Evolutionary conservation across 2,797 vertebrate species (phyloP).

Genomic region (Galago senegalensis): DNA sequence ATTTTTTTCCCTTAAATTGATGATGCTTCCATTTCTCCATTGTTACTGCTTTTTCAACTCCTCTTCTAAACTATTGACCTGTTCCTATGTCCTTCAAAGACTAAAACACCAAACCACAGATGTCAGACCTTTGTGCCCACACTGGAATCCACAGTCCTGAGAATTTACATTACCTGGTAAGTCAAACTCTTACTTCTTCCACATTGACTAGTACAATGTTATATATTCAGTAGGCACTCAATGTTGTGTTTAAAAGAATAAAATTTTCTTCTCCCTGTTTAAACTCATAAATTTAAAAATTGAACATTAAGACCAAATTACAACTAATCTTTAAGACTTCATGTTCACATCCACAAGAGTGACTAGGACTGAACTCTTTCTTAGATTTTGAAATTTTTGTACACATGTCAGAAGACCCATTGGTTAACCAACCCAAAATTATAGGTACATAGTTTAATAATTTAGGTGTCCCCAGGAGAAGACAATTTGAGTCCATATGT

Average conservation of each 20-base stretch:
- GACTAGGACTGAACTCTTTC: not conserved
- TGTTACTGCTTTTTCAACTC: not conserved
- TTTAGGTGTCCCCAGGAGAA: not conserved
- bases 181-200: not conserved
- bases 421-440: not conserved
- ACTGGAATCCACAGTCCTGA: not conserved
- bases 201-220: not conserved
- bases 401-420: not conserved
- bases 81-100: not conserved
- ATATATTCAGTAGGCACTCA: not conserved
- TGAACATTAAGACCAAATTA: not conserved
- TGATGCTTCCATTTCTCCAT: not conserved
- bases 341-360: not conserved
- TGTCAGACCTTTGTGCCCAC: not conserved
- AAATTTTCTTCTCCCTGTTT: not conserved
- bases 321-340: not conserved
- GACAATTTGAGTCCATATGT: not conserved
- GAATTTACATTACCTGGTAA: not conserved
- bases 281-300: constrained; percentile 31
- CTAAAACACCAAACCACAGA: not conserved
- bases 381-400: constrained; percentile 5
- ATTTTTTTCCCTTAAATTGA: not conserved
- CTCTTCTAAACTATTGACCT: not conserved
- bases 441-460: not conserved
- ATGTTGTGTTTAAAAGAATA: not conserved